Evolutionary conservation across 2,113 vertebrate species (phyloP).

Genomic region (Crotalus horridus): DNA sequence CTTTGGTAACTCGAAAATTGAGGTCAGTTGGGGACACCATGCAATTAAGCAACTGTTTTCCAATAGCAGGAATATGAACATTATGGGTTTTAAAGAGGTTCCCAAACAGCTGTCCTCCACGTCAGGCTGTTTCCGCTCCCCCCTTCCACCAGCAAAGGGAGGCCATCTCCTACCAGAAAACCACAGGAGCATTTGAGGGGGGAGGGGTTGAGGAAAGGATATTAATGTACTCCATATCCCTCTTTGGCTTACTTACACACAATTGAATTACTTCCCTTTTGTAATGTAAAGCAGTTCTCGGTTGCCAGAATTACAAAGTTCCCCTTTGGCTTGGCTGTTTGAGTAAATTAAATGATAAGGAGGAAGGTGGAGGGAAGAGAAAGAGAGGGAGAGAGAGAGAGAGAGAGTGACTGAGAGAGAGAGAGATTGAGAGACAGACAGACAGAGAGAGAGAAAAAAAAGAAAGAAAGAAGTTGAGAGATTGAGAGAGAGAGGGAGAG

Average conservation of each 20-base stretch:
- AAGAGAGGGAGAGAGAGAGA: too few species aligned
- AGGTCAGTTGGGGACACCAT: background rate
- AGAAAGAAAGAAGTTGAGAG: too few species aligned
- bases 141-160: background rate
- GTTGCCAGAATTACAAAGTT: background rate
- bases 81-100: background rate
- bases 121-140: fast-evolving
- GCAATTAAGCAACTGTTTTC: background rate
- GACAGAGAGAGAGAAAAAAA: too few species aligned
- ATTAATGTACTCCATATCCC: background rate
- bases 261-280: background rate
- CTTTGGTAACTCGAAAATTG: constrained; percentile 25
- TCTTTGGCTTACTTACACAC: background rate
- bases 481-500: too few species aligned
- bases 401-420: too few species aligned
- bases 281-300: background rate
- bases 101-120: background rate
- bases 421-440: too few species aligned
- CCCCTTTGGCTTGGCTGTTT: background rate
- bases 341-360: constrained; percentile 24
- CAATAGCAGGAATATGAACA: background rate
- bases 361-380: too few species aligned
- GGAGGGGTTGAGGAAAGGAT: background rate
- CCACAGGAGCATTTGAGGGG: background rate
- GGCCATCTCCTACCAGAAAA: background rate